phyloP scores from a whole-genome alignment of 2,888 invertebrate species.

The Andrena bicolor region DNA sequence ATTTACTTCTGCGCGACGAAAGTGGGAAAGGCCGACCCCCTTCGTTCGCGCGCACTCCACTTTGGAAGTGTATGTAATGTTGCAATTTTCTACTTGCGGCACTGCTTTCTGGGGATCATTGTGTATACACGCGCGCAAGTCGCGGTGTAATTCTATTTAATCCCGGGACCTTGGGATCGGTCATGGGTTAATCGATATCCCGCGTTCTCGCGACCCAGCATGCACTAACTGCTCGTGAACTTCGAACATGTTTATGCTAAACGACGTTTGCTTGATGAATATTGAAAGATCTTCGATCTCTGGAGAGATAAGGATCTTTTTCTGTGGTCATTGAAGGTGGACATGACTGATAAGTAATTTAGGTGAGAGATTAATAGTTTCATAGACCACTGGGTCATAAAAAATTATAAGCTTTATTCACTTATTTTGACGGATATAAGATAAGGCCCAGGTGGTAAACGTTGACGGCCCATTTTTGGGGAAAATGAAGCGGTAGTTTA shows the following conservation, averaged over 20 bases:
- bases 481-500: no score
- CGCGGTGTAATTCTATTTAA: conserved; percentile 6
- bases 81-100: not conserved
- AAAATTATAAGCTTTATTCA: no score
- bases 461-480: no score
- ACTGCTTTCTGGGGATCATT: not conserved
- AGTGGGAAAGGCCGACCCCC: not conserved
- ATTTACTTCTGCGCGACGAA: not conserved
- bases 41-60: not conserved
- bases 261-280: no score
- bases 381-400: no score
- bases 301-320: no score
- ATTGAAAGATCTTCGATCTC: no score
- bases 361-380: no score
- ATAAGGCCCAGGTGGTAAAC: no score
- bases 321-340: no score
- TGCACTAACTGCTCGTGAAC: not conserved
- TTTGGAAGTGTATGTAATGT: not conserved
- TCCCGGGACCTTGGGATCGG: conserved; percentile 1
- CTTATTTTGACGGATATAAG: no score
- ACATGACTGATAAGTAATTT: no score
- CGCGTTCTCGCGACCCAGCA: not conserved
- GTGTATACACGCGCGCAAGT: not conserved
- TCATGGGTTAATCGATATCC: conserved; percentile 22
- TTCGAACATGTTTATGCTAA: not conserved